A percentile compares a stretch with the other conserved stretches of the same genome.
Evolutionary conservation across 2,113 vertebrate genomes (phyloP).

Genomic region (Grammomys surdaster): DNA sequence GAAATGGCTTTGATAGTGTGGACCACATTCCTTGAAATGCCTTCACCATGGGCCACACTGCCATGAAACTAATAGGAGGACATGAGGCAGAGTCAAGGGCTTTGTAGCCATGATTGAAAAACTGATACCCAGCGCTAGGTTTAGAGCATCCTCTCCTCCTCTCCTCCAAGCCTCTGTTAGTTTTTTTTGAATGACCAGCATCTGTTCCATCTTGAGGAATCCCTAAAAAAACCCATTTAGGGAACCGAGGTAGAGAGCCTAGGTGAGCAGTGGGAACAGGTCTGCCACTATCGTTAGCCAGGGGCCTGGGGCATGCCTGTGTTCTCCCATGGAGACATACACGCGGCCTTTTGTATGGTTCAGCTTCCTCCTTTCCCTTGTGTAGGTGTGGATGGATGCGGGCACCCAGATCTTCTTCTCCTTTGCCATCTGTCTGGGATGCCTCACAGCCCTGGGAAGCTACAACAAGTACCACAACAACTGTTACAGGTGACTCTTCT

Average conservation of each 20-base stretch:
- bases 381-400: conserved; percentile 97
- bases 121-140: no score
- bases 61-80: not conserved
- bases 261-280: not conserved
- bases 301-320: not conserved
- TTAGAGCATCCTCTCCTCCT: no score
- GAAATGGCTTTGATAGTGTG: not conserved
- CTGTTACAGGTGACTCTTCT: conserved; percentile 93
- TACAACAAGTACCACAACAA: conserved; percentile 98
- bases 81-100: not conserved
- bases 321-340: not conserved
- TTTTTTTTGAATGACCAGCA: not conserved
- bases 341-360: not conserved
- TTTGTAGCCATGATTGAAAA: not conserved
- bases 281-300: not conserved
- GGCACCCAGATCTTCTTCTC: conserved; percentile 97
- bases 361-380: conserved; percentile 74
- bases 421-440: conserved; percentile 95
- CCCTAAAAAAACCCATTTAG: not conserved
- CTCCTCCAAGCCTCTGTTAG: not conserved
- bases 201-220: not conserved
- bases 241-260: not conserved
- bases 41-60: not conserved
- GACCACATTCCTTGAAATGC: not conserved
- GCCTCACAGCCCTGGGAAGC: conserved; percentile 95